These are phyloP conservation scores for Hydractinia echinata DNA, from an alignment of 30 jellyfish, hydroid and myxozoan species.

Conservation along the genomic window DNA sequence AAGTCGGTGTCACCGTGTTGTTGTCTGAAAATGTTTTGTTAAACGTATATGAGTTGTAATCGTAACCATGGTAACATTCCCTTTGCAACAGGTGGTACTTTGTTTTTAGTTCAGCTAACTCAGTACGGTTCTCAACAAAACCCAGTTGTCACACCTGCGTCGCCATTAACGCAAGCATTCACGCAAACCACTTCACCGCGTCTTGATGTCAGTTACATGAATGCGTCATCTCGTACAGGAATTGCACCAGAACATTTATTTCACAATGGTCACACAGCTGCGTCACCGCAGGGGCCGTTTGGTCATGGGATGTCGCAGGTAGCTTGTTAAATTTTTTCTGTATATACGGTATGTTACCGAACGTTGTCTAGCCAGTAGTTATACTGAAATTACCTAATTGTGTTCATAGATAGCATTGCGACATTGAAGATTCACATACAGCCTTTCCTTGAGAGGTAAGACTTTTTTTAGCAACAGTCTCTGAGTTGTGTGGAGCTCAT, in stretches of 20 bases:
- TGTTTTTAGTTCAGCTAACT: conserved; percentile 16
- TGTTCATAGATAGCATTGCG: too few relatives aligned
- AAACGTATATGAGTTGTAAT: too few relatives aligned
- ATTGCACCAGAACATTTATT: conserved; percentile 13
- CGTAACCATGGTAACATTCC: too few relatives aligned
- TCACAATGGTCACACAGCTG: conserved; percentile 26
- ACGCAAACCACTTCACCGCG: conserved; percentile 25
- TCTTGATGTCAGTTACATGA: conserved; percentile 6
- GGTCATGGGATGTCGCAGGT: conserved; percentile 33
- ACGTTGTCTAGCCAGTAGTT: too few relatives aligned
- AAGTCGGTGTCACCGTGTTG: too few relatives aligned
- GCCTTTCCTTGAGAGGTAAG: too few relatives aligned
- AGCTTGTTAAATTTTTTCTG: not conserved
- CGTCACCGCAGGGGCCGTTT: conserved; percentile 28
- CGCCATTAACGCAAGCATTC: conserved; percentile 27
- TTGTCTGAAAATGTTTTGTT: too few relatives aligned
- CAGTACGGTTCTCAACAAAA: conserved; percentile 4
- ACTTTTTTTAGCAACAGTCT: too few relatives aligned
- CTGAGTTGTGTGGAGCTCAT: too few relatives aligned
- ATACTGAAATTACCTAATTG: too few relatives aligned
- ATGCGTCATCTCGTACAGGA: conserved; percentile 18
- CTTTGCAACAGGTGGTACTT: not conserved
- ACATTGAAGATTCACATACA: too few relatives aligned
- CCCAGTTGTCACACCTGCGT: conserved; percentile 24
- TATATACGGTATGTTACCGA: too few relatives aligned